phyloP scores from a whole-genome alignment of 2,797 vertebrate genomes.

The Sebastes kiyomatsui region DNA sequence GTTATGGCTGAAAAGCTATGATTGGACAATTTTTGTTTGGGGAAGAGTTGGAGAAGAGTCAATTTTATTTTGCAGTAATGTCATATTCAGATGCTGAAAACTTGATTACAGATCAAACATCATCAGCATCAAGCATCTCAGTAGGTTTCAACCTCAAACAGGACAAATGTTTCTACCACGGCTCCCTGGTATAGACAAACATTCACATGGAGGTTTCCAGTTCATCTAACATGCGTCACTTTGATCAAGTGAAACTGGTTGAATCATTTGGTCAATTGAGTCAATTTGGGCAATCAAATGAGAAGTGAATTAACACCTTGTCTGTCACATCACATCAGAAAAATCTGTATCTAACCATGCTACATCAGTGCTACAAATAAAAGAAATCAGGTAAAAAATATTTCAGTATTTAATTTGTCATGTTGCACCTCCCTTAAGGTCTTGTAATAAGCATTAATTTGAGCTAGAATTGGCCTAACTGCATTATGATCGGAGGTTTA shows the following conservation, averaged over 20 bases:
- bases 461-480: not conserved
- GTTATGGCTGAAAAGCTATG: not conserved
- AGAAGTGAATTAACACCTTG: not conserved
- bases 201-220: not conserved
- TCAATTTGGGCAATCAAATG: not conserved
- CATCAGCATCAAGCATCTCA: not conserved
- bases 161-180: not conserved
- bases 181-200: not conserved
- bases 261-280: constrained; percentile 7
- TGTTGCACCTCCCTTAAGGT: not conserved
- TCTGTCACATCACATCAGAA: constrained; percentile 20
- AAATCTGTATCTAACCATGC: not conserved
- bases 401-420: not conserved
- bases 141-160: not conserved
- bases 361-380: not conserved
- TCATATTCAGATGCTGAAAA: not conserved
- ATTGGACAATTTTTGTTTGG: not conserved
- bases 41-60: not conserved
- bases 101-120: not conserved
- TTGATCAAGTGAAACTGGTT: not conserved
- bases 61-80: not conserved
- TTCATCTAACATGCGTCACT: not conserved
- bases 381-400: not conserved
- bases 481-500: constrained; percentile 19
- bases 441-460: not conserved